Conservation (phyloP, 2,113 vertebrate genomes). For the Halichoerus grypus region DNA sequence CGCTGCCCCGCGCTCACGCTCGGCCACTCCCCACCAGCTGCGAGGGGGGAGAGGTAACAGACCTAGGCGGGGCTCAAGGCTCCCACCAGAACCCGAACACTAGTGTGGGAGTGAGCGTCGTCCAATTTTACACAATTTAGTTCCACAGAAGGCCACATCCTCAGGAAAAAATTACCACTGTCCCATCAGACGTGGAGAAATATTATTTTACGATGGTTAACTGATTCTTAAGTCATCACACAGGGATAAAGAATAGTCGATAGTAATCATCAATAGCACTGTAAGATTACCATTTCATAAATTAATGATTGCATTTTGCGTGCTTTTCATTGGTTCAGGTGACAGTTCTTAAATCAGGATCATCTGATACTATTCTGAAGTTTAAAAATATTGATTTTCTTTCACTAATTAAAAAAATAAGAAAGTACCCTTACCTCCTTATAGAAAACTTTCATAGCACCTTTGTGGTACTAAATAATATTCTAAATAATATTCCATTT, state of each 20-base stretch:
- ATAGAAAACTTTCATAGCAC: not conserved
- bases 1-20: slow-evolving; percentile 66
- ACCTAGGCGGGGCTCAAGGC: slow-evolving; percentile 64
- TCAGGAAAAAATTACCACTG: not conserved
- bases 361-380: not conserved
- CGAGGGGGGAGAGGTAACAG: slow-evolving; percentile 73
- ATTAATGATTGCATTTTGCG: not conserved
- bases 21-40: slow-evolving; percentile 82
- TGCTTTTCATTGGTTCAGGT: not conserved
- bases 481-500: not conserved
- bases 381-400: not conserved
- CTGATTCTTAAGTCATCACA: not conserved
- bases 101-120: not conserved
- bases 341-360: not conserved
- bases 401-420: not conserved
- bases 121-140: not conserved
- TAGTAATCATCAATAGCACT: not conserved
- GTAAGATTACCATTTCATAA: not conserved
- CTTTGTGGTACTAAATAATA: not conserved
- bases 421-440: not conserved
- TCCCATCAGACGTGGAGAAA: not conserved
- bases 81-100: slow-evolving; percentile 70
- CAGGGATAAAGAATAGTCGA: not conserved
- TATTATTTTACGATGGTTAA: not conserved
- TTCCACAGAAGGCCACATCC: not conserved